Conservation (phyloP, 2,113 vertebrate species). For the Potamarius usumacintae region DNA sequence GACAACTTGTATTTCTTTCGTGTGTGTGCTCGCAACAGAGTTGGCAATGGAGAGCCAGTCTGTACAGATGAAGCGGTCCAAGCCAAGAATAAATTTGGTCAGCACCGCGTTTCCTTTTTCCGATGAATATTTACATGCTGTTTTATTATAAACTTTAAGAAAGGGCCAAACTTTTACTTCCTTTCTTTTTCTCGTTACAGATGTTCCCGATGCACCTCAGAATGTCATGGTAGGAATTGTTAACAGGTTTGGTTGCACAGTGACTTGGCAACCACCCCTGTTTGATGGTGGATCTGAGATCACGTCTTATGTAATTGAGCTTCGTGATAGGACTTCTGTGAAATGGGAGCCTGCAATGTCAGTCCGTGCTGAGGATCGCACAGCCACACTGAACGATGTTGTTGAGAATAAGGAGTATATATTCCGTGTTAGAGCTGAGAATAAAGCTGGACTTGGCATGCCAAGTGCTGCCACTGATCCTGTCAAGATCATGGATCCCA, state of each 20-base stretch:
- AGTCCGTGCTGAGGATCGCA: conserved; percentile 77
- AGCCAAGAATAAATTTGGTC: conserved; percentile 95
- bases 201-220: conserved; percentile 93
- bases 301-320: conserved; percentile 87
- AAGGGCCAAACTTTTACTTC: background rate
- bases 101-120: conserved; percentile 50
- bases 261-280: conserved; percentile 89
- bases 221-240: conserved; percentile 83
- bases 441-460: conserved; percentile 89
- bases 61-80: conserved; percentile 87
- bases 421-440: conserved; percentile 93
- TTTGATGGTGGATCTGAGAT: conserved; percentile 91
- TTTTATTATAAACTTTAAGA: background rate
- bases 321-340: conserved; percentile 90
- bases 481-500: conserved; percentile 93
- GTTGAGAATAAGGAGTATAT: conserved; percentile 98
- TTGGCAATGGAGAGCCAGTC: conserved; percentile 85
- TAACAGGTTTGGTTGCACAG: conserved; percentile 86
- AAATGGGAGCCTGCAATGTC: conserved; percentile 89
- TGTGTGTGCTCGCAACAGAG: conserved; percentile 91
- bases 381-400: conserved; percentile 85
- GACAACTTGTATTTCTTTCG: conserved; percentile 92
- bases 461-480: conserved; percentile 90
- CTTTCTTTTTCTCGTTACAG: conserved; percentile 67
- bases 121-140: background rate